Conservation (phyloP, 2,797 vertebrate genomes). For the Myotis myotis region DNA sequence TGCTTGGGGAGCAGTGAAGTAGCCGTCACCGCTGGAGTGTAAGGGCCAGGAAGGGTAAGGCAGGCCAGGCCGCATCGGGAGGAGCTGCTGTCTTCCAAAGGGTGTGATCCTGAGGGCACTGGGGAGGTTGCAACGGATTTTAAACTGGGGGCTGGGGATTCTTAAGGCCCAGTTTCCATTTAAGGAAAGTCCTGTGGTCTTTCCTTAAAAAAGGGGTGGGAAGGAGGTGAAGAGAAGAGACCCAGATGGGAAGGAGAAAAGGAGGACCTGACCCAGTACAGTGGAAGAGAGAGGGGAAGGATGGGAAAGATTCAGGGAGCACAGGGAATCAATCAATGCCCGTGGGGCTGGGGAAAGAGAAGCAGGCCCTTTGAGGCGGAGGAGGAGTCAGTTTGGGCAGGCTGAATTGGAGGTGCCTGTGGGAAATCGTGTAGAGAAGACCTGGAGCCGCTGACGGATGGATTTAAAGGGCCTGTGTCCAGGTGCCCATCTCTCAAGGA, state of each 20-base stretch:
- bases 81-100: background rate
- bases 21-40: background rate
- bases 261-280: background rate
- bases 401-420: background rate
- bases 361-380: background rate
- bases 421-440: background rate
- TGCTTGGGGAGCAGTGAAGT: background rate
- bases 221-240: background rate
- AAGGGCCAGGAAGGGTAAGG: background rate
- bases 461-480: accelerated
- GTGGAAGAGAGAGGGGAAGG: background rate
- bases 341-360: background rate
- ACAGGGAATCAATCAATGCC: accelerated
- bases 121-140: background rate
- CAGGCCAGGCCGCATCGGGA: background rate
- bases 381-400: background rate
- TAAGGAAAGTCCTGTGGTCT: background rate
- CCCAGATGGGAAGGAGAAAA: background rate
- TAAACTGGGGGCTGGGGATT: background rate
- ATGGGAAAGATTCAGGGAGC: background rate
- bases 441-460: accelerated
- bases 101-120: background rate
- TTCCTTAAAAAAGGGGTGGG: background rate
- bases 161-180: background rate
- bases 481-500: background rate